phyloP scores from a whole-genome alignment of 1,140 invertebrate species.

The Pseudoatta argentina region DNA sequence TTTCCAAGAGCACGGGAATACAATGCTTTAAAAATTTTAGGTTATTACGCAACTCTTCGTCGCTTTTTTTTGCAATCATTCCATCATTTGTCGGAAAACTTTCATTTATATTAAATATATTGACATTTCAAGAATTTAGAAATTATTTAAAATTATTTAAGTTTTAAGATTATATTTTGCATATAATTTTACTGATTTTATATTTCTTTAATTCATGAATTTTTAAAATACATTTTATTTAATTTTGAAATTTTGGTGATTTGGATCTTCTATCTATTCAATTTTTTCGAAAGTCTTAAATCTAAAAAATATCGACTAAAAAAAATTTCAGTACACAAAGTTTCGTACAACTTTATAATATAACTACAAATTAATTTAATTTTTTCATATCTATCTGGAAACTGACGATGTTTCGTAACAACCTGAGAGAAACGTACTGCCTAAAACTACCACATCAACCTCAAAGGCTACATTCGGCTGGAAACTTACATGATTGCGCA shows the following conservation, averaged over 20 bases:
- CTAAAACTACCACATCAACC: slow-evolving; percentile 40
- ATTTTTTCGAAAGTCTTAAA: not conserved
- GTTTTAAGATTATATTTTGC: not conserved
- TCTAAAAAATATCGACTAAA: not conserved
- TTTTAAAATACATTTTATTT: not conserved
- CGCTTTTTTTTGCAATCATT: slow-evolving; percentile 17
- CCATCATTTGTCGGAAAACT: not conserved
- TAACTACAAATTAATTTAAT: not conserved
- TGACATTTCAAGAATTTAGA: not conserved
- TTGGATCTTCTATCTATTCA: not conserved
- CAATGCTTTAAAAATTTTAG: slow-evolving; percentile 18
- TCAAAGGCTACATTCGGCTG: not conserved
- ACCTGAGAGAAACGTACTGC: slow-evolving; percentile 45
- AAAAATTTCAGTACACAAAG: not conserved
- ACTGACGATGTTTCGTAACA: slow-evolving; percentile 15
- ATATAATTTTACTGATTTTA: not conserved
- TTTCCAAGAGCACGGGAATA: slow-evolving; percentile 23
- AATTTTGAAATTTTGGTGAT: not conserved
- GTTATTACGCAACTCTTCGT: slow-evolving; percentile 4
- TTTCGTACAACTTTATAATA: not conserved
- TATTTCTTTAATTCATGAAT: not conserved
- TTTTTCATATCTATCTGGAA: not conserved
- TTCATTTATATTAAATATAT: not conserved
- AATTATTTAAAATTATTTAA: slow-evolving; percentile 1
- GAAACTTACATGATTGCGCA: slow-evolving; percentile 91